Evolutionary conservation across 1,140 invertebrate species (phyloP).

Genomic region (Zeugodacus cucurbitae): DNA sequence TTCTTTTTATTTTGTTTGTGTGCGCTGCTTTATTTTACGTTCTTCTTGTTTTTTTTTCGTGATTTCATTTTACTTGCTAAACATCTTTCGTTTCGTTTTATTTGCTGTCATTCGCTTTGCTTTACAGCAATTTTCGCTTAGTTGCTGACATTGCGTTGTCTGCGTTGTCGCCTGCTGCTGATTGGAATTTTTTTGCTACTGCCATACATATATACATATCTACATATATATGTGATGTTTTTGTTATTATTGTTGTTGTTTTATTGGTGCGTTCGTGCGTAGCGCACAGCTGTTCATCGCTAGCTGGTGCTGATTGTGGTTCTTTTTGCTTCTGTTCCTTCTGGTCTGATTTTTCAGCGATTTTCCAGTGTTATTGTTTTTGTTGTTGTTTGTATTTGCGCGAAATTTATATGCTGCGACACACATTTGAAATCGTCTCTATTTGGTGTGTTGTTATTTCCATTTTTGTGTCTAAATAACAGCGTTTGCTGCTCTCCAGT

Average conservation of each 20-base stretch:
- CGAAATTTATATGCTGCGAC: not conserved
- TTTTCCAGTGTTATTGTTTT: not conserved
- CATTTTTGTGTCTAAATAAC: not conserved
- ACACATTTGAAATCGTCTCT: not conserved
- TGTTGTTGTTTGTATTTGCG: not conserved
- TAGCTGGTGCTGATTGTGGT: not conserved
- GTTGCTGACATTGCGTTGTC: conserved; percentile 29
- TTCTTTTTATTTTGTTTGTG: conserved; percentile 52
- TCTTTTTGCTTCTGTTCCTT: no score
- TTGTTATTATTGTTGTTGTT: conserved; percentile 1
- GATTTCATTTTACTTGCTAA: conserved; percentile 34
- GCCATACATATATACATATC: no score
- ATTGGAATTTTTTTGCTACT: conserved; percentile 41
- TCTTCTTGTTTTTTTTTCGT: conserved; percentile 40
- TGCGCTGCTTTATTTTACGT: conserved; percentile 46
- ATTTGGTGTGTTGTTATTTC: not conserved
- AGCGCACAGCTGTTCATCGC: not conserved
- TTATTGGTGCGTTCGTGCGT: conserved; percentile 24
- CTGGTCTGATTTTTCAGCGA: not conserved
- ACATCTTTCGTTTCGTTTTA: conserved; percentile 21
- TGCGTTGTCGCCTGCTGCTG: conserved; percentile 19
- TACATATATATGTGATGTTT: not conserved
- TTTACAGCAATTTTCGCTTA: conserved; percentile 34
- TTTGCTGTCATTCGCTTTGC: conserved; percentile 34
- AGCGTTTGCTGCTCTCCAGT: not conserved